These are phyloP conservation scores for Eidolon dupreanum DNA, from an alignment of 2,797 vertebrate species.

Conservation along the genomic window DNA sequence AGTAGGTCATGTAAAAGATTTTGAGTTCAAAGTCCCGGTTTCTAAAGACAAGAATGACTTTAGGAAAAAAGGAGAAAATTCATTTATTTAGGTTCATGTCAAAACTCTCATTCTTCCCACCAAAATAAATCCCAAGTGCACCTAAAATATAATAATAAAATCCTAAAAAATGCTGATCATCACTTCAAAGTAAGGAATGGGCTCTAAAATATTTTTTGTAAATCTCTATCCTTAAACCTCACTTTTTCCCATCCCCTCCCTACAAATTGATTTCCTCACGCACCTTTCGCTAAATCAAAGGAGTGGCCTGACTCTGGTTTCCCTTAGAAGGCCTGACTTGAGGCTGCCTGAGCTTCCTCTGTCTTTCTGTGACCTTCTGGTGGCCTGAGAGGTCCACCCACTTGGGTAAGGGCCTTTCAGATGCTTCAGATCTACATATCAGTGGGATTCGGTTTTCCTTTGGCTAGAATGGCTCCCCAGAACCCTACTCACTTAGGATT, in stretches of 20 bases:
- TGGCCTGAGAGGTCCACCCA: conserved; percentile 36
- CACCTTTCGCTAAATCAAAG: background rate
- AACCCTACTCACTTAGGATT: background rate
- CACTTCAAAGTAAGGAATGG: background rate
- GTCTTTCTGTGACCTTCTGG: conserved; percentile 21
- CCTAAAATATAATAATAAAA: background rate
- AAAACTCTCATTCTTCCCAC: background rate
- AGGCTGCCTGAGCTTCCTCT: background rate
- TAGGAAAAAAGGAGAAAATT: background rate
- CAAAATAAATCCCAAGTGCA: background rate
- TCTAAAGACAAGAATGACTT: background rate
- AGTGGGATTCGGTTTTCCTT: conserved; percentile 37
- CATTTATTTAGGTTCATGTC: background rate
- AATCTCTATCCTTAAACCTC: background rate
- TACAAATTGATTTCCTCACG: background rate
- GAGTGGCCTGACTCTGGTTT: background rate
- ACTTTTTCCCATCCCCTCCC: background rate
- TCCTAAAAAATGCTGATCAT: background rate
- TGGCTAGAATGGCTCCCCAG: background rate
- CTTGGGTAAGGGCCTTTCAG: background rate
- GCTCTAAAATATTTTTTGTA: background rate
- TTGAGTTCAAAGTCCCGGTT: background rate
- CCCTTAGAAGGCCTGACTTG: background rate
- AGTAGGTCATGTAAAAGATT: background rate
- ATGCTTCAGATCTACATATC: background rate